These are phyloP conservation scores for Morus bassanus DNA, from an alignment of 2,797 vertebrate genomes.

Conservation along the genomic window DNA sequence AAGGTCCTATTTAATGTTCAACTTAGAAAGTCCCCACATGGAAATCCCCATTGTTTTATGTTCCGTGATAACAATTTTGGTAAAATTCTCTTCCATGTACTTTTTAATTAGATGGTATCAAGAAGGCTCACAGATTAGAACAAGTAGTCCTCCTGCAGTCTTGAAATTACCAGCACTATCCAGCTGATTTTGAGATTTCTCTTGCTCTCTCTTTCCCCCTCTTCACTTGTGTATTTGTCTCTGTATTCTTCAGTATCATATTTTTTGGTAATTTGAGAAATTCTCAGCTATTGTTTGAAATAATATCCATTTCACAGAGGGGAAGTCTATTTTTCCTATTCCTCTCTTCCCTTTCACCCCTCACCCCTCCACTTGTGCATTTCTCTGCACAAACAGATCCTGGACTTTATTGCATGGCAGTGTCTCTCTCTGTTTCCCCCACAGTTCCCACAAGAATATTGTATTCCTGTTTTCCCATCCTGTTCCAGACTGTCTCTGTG, in stretches of 20 bases:
- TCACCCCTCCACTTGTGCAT: not conserved
- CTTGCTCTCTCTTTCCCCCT: not conserved
- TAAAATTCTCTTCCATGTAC: not conserved
- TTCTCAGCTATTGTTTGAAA: constrained; percentile 47
- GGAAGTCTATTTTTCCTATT: constrained; percentile 39
- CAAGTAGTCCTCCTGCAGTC: not conserved
- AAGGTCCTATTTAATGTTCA: not conserved
- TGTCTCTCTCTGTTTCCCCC: not conserved
- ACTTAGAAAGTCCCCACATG: not conserved
- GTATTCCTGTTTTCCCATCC: constrained; percentile 15
- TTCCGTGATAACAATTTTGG: not conserved
- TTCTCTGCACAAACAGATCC: constrained; percentile 20
- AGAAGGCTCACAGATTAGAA: not conserved
- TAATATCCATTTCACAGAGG: not conserved
- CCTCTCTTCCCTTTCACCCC: not conserved
- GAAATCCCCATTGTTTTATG: not conserved
- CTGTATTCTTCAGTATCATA: not conserved
- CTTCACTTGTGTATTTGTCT: not conserved
- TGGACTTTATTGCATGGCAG: not conserved
- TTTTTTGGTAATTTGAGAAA: constrained; percentile 13
- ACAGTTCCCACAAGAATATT: constrained; percentile 35
- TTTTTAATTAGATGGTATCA: not conserved
- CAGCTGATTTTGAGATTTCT: not conserved
- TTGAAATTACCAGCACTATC: not conserved
- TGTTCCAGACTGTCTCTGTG: constrained; percentile 12